phyloP scores from a whole-genome alignment of 2,113 vertebrate species.

The Macquaria australasica region DNA sequence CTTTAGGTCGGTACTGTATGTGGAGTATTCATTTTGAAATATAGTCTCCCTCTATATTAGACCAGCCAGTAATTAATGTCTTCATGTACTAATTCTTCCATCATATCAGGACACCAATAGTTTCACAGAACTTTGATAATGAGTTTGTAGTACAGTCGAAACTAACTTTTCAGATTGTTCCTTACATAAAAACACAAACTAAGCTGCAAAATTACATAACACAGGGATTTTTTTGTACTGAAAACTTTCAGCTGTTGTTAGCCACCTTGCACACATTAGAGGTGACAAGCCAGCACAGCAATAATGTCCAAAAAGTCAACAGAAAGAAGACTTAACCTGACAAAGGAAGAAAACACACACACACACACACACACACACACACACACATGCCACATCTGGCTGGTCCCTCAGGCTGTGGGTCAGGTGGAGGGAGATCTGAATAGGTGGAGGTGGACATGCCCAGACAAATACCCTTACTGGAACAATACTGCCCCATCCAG shows the following conservation, averaged over 20 bases:
- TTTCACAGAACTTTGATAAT: not conserved
- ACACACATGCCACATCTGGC: conserved; percentile 14
- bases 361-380: not conserved
- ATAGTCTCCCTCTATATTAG: not conserved
- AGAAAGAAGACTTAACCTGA: not conserved
- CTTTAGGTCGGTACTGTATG: not conserved
- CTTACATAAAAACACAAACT: not conserved
- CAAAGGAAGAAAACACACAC: not conserved
- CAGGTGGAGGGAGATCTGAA: conserved; percentile 26
- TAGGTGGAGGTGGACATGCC: conserved; percentile 48
- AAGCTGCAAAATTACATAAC: not conserved
- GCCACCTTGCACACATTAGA: not conserved
- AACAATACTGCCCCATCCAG: conserved; percentile 72
- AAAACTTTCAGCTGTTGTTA: conserved; percentile 4
- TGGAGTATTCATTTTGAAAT: not conserved
- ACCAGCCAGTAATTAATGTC: not conserved
- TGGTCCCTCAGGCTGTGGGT: conserved; percentile 37
- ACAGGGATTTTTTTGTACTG: not conserved
- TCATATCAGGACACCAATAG: not conserved
- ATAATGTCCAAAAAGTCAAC: conserved; percentile 7
- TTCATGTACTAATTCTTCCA: not conserved
- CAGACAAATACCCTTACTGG: conserved; percentile 53
- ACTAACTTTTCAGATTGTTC: not conserved
- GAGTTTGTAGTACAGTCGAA: not conserved
- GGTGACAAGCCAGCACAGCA: conserved; percentile 14